These are phyloP conservation scores for Microtus obscurus DNA, from an alignment of 2,797 vertebrate species.

Conservation along the genomic window DNA sequence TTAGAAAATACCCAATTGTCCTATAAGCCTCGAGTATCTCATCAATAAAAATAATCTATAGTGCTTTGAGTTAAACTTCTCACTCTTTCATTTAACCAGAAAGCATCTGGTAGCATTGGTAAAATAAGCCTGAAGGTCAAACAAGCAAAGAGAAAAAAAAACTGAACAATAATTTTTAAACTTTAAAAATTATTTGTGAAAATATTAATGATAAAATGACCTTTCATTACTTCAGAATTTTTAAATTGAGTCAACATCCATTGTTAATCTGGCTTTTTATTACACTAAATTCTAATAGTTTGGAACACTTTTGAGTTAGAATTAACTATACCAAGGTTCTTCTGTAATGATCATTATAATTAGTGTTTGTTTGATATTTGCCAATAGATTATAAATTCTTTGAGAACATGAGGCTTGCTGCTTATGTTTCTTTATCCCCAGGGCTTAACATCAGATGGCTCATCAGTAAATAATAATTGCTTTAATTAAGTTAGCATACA, in stretches of 20 bases:
- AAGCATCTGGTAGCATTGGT: background rate
- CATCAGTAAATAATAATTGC: slow-evolving; percentile 51
- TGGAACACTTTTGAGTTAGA: slow-evolving; percentile 2
- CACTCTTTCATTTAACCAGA: background rate
- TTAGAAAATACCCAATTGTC: slow-evolving; percentile 9
- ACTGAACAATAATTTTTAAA: background rate
- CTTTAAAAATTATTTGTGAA: background rate
- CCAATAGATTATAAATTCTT: slow-evolving; percentile 28
- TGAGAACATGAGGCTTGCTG: background rate
- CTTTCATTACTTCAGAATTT: slow-evolving; percentile 12
- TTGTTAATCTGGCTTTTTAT: background rate
- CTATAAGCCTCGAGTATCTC: background rate
- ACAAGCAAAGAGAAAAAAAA: background rate
- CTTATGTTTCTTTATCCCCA: slow-evolving; percentile 37
- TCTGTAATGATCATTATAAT: background rate
- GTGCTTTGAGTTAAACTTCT: background rate
- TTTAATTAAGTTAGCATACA: slow-evolving; percentile 47
- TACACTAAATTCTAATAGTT: slow-evolving; percentile 18
- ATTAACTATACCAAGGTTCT: background rate
- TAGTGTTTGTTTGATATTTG: background rate
- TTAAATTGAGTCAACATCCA: background rate
- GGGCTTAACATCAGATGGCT: background rate
- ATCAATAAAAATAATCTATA: background rate
- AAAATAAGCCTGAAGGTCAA: background rate
- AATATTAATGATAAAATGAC: background rate